Evolutionary conservation across 2,888 invertebrate genomes (phyloP), one percentile per base, ranked within the genome.

Genomic region (Acleris cristana): DNA sequence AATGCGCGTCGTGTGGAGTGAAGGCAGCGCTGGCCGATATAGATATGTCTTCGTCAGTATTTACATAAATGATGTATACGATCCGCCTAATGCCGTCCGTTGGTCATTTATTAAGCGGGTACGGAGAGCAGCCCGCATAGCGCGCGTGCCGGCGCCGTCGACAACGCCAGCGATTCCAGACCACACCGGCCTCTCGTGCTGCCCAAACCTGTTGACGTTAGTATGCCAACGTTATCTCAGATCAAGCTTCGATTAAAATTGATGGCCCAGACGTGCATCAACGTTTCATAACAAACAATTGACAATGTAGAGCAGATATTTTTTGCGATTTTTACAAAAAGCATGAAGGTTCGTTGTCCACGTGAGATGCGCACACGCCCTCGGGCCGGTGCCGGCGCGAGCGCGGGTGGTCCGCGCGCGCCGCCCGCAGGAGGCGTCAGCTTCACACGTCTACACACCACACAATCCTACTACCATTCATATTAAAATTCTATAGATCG

Each of bases 1-100:
- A 90, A 92, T 91, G 90, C 82, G 78, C 80, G 86, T 88, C 89
- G 87, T 88, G 89, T 87, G 84, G 85, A 87, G 87, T 85, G 86
- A 83, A 88, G 87, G 86, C 87, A 85, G 81, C 82, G 80, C 73
- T 77, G 78, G 79, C 82, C 83, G 84, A 82, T 86, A 86, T 87
- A 89, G 88, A 92, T 92, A 92, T 91, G 90, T 92, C 92, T 92
- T 92, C 92, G 92, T 92, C 92, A 92, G 80, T 89, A 92, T 92
- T 92, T 92, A 92, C 92, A 92, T 92, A 92, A 92, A 92, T 92
- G 92, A 92, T 92, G 81, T 89, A 92, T 92, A 88, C 77, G 89
- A 87, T 86, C 87, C 90, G 92, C 90, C 92, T 92, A 92, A 92
- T 92, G 82, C 87, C 76, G 84, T 79, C 86, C 85, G 76, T 76